Conservation (phyloP, 2,797 vertebrate genomes). For the Scyliorhinus canicula region DNA sequence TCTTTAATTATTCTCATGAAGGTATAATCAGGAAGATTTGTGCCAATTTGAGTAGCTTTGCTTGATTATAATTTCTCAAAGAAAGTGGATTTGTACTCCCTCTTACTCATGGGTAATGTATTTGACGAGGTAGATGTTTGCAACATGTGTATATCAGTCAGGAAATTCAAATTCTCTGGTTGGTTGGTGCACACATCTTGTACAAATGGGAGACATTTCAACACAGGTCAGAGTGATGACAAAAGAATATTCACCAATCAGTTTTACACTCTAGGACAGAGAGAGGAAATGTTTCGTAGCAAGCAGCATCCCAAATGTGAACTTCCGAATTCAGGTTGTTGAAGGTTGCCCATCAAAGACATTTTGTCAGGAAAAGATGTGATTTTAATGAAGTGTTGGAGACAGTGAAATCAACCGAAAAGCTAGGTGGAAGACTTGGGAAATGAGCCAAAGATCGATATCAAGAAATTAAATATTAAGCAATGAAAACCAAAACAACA, state of each 20-base stretch:
- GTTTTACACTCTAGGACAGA: neutral
- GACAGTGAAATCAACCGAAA: neutral
- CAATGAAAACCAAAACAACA: neutral
- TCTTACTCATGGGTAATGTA: neutral
- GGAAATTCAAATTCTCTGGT: neutral
- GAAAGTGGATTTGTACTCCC: neutral
- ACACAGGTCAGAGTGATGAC: neutral
- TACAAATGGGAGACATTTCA: neutral
- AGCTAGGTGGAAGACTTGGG: neutral
- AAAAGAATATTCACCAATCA: neutral
- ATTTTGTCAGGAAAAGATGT: neutral
- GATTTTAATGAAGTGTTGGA: neutral
- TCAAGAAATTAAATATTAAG: neutral
- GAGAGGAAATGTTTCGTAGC: neutral
- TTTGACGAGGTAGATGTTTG: neutral
- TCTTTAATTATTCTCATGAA: conserved; percentile 28
- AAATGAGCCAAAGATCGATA: neutral
- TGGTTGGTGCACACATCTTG: neutral
- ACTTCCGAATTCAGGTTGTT: neutral
- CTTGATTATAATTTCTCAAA: conserved; percentile 28
- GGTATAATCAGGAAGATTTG: neutral
- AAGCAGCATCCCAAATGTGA: neutral
- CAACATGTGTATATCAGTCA: neutral
- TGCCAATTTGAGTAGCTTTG: neutral
- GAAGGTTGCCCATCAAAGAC: neutral